These are phyloP conservation scores for Chelmon rostratus DNA, from an alignment of 2,797 vertebrate genomes.

Conservation along the genomic window DNA sequence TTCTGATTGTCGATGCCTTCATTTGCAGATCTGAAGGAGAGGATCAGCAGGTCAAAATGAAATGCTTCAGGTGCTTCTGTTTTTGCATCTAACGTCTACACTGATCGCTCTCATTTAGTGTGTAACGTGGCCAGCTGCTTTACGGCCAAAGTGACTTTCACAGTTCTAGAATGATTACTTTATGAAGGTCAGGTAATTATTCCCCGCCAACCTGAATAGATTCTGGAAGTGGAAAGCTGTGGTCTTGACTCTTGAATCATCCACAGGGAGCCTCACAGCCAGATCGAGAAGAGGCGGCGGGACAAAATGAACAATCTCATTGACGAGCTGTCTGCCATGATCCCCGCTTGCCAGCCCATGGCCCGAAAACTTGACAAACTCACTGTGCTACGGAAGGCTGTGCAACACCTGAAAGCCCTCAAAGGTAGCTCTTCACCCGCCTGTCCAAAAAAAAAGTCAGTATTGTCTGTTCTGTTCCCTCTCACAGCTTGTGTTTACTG, in stretches of 20 bases:
- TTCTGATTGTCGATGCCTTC: background rate
- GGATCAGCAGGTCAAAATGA: constrained; percentile 81
- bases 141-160: background rate
- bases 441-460: background rate
- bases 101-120: background rate
- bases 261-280: constrained; percentile 93
- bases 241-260: background rate
- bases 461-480: fast-evolving
- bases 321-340: constrained; percentile 93
- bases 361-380: constrained; percentile 95
- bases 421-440: constrained; percentile 83
- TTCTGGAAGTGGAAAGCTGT: background rate
- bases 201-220: no score
- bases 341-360: constrained; percentile 94
- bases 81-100: background rate
- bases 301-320: constrained; percentile 98
- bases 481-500: background rate
- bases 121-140: constrained; percentile 7
- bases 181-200: background rate
- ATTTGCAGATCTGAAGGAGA: constrained; percentile 77
- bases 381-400: constrained; percentile 94
- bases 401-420: constrained; percentile 94
- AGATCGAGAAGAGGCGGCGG: constrained; percentile 93
- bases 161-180: background rate
- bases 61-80: constrained; percentile 78